A percentile compares a stretch with the other conserved stretches of the same genome.
Evolutionary conservation across 2,113 vertebrate species (phyloP).

Genomic region (Spermophilus dauricus): DNA sequence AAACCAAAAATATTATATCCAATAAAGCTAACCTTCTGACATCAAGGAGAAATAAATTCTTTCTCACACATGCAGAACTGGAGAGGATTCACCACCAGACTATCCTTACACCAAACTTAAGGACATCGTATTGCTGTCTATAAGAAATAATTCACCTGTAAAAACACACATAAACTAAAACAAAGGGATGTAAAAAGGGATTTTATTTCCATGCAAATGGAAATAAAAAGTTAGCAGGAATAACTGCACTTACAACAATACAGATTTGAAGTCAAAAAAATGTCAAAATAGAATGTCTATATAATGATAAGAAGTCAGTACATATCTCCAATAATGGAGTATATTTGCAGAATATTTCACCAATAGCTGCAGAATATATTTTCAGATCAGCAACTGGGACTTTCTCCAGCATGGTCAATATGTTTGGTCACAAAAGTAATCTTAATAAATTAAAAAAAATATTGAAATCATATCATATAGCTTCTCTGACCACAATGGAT

Average conservation of each 20-base stretch:
- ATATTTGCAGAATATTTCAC: too few species aligned
- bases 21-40: not conserved
- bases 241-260: not conserved
- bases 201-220: too few species aligned
- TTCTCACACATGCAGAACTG: not conserved
- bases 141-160: not conserved
- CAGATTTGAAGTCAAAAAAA: not conserved
- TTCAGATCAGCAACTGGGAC: not conserved
- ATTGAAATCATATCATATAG: too few species aligned
- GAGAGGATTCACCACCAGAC: not conserved
- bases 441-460: not conserved
- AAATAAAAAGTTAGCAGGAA: not conserved
- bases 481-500: not conserved
- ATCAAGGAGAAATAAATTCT: not conserved
- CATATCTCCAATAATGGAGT: too few species aligned
- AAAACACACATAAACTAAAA: not conserved
- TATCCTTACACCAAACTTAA: not conserved
- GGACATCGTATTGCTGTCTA: not conserved
- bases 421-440: not conserved
- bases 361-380: too few species aligned
- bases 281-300: not conserved
- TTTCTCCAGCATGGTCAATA: not conserved
- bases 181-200: too few species aligned
- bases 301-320: not conserved
- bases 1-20: not conserved